phyloP scores from a whole-genome alignment of 2,888 invertebrate genomes.

The Ethmia dodecea region DNA sequence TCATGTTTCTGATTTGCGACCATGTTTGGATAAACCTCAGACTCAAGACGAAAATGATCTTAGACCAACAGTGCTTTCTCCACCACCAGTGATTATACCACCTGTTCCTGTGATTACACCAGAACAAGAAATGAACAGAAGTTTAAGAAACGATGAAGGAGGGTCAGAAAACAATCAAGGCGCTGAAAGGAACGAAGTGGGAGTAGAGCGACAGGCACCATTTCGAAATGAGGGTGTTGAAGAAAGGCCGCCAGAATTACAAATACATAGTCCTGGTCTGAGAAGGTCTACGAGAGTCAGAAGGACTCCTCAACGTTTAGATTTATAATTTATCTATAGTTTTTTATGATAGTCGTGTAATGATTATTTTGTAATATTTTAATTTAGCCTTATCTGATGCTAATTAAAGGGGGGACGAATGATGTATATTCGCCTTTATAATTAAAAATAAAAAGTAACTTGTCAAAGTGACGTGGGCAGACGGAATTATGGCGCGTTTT shows the following conservation, averaged over 20 bases:
- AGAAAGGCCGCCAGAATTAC: not conserved
- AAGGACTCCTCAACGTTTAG: not conserved
- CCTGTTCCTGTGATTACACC: not conserved
- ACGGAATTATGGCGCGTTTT: too few relatives aligned
- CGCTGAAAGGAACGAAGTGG: not conserved
- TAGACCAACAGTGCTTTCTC: not conserved
- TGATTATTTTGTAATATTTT: not conserved
- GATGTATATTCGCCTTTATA: constrained; percentile 1
- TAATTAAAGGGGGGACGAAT: not conserved
- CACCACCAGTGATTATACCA: not conserved
- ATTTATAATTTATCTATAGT: not conserved
- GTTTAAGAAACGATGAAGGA: not conserved
- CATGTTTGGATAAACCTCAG: not conserved
- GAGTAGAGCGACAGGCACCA: not conserved
- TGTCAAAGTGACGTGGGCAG: too few relatives aligned
- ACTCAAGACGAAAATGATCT: not conserved
- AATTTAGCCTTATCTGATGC: not conserved
- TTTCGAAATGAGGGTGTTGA: not conserved
- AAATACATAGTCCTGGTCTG: not conserved
- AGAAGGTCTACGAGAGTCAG: not conserved
- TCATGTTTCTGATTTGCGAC: not conserved
- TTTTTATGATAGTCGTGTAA: not conserved
- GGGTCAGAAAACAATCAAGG: not conserved
- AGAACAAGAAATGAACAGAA: not conserved
- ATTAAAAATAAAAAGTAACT: too few relatives aligned